Percentiles rank a stretch among this genome's conserved stretches.
phyloP scores from a whole-genome alignment of 1,140 invertebrate species.

The Archivesica marissinica region DNA sequence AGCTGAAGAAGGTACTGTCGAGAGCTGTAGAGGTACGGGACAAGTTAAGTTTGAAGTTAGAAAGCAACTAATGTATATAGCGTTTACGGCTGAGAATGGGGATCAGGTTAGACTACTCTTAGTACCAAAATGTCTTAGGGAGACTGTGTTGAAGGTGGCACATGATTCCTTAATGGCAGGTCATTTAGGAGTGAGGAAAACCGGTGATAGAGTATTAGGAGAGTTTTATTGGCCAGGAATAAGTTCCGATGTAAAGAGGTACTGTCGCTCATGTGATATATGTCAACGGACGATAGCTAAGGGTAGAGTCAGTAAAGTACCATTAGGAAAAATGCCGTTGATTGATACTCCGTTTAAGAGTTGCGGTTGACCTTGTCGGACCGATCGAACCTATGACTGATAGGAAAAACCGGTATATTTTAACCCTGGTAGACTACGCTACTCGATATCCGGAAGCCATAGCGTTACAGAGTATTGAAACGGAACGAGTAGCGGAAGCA shows the following conservation, averaged over 20 bases:
- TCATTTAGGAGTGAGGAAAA: constrained; percentile 51
- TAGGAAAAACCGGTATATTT: constrained; percentile 54
- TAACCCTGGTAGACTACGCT: constrained; percentile 30
- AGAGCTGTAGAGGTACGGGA: not conserved
- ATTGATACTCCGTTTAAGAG: constrained; percentile 66
- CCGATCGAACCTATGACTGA: constrained; percentile 59
- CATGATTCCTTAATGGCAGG: constrained; percentile 64
- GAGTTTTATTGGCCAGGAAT: constrained; percentile 63
- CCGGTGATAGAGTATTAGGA: constrained; percentile 4
- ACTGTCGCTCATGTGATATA: constrained; percentile 57
- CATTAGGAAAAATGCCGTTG: constrained; percentile 63
- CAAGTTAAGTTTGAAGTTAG: not conserved
- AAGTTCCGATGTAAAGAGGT: not conserved
- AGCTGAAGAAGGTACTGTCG: not conserved
- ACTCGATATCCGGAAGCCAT: constrained; percentile 27
- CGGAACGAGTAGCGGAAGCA: constrained; percentile 49
- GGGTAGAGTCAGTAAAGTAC: constrained; percentile 58
- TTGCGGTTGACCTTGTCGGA: constrained; percentile 67
- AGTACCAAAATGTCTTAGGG: constrained; percentile 17
- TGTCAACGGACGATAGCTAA: constrained; percentile 66
- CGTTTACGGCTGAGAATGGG: not conserved
- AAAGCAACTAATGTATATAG: not conserved
- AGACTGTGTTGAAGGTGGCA: constrained; percentile 47
- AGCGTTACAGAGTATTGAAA: constrained; percentile 44
- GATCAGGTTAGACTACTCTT: constrained; percentile 15